Conservation (phyloP, 2,888 invertebrate genomes). For the Spatulosminthurus flaviceps region DNA sequence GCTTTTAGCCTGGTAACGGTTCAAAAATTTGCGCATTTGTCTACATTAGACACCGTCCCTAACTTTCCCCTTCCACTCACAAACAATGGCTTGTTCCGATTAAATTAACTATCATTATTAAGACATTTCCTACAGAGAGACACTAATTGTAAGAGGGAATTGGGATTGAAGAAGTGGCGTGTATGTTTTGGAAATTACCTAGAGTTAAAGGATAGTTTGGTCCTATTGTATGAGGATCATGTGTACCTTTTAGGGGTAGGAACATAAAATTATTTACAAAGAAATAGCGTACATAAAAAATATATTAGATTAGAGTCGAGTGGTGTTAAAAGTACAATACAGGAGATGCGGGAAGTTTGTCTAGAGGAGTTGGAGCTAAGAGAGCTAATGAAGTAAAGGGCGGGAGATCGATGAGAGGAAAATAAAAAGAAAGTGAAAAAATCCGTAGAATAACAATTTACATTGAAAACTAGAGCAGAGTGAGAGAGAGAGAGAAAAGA, state of each 20-base stretch:
- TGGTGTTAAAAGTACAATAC: too few species aligned
- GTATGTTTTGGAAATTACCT: too few species aligned
- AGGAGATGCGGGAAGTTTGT: too few species aligned
- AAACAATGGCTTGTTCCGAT: not conserved
- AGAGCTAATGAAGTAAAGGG: constrained; percentile 15
- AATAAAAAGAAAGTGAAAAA: constrained; percentile 1
- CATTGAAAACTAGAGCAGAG: constrained; percentile 20
- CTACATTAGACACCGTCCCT: constrained; percentile 10
- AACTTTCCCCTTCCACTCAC: not conserved
- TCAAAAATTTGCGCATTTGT: constrained; percentile 1
- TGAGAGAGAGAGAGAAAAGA: too few species aligned
- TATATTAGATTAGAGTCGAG: too few species aligned
- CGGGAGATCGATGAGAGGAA: constrained; percentile 9
- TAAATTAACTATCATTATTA: constrained; percentile 18
- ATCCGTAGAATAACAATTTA: not conserved
- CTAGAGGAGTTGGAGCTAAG: too few species aligned
- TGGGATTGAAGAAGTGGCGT: too few species aligned
- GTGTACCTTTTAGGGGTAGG: too few species aligned
- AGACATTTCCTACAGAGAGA: not conserved
- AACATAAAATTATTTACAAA: too few species aligned
- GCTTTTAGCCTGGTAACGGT: not conserved
- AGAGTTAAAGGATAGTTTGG: too few species aligned
- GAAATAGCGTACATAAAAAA: too few species aligned
- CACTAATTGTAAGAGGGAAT: not conserved
- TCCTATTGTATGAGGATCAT: too few species aligned